A percentile compares a stretch with the other conserved stretches of the same genome.
Conservation (phyloP, 2,113 vertebrate genomes). For the Passer domesticus region DNA sequence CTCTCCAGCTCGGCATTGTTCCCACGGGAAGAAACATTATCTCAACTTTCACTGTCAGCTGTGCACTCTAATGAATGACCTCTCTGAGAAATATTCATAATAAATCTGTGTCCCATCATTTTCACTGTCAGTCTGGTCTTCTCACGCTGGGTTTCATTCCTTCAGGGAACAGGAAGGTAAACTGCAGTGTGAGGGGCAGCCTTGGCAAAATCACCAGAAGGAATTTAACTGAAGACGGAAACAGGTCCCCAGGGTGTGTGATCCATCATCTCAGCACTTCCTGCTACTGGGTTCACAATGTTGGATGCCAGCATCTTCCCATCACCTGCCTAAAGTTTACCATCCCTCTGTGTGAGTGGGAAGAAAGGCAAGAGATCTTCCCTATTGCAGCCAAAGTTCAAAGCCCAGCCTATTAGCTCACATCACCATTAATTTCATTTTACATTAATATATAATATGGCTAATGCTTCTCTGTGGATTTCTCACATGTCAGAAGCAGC, state of each 20-base stretch:
- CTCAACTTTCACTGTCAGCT: not conserved
- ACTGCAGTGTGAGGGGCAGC: not conserved
- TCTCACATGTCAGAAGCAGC: not conserved
- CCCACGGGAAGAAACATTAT: not conserved
- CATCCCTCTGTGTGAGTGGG: not conserved
- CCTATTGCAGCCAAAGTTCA: not conserved
- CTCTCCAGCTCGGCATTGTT: not conserved
- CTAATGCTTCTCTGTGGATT: conserved; percentile 57
- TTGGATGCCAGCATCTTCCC: not conserved
- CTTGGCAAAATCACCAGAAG: not conserved
- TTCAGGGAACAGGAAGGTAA: not conserved
- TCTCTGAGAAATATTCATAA: not conserved
- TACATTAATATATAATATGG: conserved; percentile 53
- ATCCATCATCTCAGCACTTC: not conserved
- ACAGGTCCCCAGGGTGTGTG: not conserved
- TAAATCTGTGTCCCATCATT: not conserved
- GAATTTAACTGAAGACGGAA: not conserved
- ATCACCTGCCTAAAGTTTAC: not conserved
- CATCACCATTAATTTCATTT: conserved; percentile 27
- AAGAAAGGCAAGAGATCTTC: not conserved
- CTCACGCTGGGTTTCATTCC: not conserved
- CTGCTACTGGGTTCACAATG: not conserved
- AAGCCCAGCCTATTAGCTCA: conserved; percentile 10
- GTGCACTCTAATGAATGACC: not conserved
- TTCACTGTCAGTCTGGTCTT: not conserved